Evolutionary conservation across 1,140 invertebrate genomes (phyloP).

Genomic region (Adelges cooleyi): DNA sequence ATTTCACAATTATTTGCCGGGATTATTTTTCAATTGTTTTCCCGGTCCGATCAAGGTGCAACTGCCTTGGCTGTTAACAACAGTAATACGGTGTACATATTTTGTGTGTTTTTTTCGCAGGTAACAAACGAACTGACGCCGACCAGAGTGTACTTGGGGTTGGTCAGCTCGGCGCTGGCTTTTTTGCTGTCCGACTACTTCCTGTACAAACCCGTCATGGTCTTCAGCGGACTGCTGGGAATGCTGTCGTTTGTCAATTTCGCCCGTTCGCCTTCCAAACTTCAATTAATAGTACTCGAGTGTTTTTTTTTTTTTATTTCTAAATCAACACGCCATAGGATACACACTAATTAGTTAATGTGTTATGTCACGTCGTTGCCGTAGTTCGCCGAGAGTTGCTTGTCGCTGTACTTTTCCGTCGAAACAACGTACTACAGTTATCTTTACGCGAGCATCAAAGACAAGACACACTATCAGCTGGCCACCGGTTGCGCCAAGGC

Average conservation of each 20-base stretch:
- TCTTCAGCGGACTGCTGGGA: neutral
- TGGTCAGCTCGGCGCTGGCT: neutral
- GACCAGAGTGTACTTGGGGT: neutral
- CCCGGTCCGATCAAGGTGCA: too few relatives aligned
- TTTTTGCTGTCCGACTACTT: neutral
- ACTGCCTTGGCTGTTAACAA: too few relatives aligned
- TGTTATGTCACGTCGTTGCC: neutral
- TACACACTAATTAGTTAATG: too few relatives aligned
- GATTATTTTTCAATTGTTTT: too few relatives aligned
- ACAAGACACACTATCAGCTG: constrained; percentile 5
- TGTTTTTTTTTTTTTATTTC: neutral
- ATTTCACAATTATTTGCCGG: too few relatives aligned
- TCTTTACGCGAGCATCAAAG: neutral
- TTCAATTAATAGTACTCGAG: neutral
- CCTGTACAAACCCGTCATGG: neutral
- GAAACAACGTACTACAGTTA: neutral
- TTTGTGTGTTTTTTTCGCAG: neutral
- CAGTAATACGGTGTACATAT: too few relatives aligned
- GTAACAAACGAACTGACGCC: neutral
- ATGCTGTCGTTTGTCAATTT: neutral
- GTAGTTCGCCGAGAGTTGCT: neutral
- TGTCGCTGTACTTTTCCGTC: neutral
- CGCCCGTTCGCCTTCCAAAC: neutral
- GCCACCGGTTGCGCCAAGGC: neutral
- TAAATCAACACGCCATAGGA: neutral